Evolutionary conservation across 2,888 invertebrate genomes (phyloP).

Genomic region (Mantis religiosa): DNA sequence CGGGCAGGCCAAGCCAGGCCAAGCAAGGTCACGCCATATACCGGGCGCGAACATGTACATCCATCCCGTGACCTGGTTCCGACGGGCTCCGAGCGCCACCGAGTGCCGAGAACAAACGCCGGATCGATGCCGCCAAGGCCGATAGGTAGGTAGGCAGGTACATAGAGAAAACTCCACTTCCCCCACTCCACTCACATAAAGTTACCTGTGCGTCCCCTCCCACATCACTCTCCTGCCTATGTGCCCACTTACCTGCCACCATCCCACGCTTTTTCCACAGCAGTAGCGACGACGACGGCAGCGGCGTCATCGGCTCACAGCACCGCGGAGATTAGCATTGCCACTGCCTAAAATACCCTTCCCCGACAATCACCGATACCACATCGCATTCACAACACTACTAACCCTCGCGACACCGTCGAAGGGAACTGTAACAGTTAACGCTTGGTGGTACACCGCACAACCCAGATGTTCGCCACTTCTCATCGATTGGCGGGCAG

Average conservation of each 20-base stretch:
- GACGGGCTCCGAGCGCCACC: conserved; percentile 20
- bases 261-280: neutral
- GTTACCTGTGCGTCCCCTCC: neutral
- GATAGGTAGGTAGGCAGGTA: neutral
- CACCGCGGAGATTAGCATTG: conserved; percentile 1
- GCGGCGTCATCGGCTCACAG: neutral
- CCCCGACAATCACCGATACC: conserved; percentile 3
- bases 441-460: neutral
- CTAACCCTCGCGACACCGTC: neutral
- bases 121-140: conserved; percentile 19
- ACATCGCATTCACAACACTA: neutral
- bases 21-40: conserved; percentile 7
- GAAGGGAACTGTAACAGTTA: neutral
- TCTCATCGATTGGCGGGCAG: conserved; percentile 27
- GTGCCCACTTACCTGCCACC: conserved; percentile 6
- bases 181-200: neutral
- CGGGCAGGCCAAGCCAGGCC: conserved; percentile 13
- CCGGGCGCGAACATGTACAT: neutral
- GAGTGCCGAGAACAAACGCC: neutral
- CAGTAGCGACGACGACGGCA: neutral
- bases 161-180: neutral
- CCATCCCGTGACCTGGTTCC: conserved; percentile 21
- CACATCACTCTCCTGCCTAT: neutral
- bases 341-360: conserved; percentile 6
- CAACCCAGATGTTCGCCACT: neutral